phyloP scores from a whole-genome alignment of 2,113 vertebrate species.

The Trichechus manatus region DNA sequence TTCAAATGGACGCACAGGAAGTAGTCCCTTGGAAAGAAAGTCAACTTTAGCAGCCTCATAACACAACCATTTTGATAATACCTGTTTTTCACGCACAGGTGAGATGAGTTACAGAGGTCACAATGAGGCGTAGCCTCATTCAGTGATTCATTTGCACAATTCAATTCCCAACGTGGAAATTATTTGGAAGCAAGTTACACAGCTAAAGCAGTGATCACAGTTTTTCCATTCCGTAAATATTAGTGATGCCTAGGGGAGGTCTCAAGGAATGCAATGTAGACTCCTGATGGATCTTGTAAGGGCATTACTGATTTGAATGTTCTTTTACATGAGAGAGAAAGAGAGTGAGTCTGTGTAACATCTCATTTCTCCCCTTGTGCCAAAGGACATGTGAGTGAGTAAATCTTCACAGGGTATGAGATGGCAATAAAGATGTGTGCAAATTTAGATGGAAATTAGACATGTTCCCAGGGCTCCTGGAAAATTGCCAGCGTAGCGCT shows the following conservation, averaged over 20 bases:
- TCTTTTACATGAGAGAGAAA: neutral
- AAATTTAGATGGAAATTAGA: slow-evolving; percentile 86
- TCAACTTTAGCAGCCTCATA: slow-evolving; percentile 8
- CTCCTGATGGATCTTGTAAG: slow-evolving; percentile 8
- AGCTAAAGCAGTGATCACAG: slow-evolving; percentile 8
- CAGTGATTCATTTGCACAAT: slow-evolving; percentile 42
- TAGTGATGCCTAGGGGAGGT: slow-evolving; percentile 27
- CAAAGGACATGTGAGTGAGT: slow-evolving; percentile 75
- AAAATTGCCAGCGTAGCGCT: slow-evolving; percentile 78
- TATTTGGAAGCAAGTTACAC: slow-evolving; percentile 46
- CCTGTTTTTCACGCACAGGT: slow-evolving; percentile 42
- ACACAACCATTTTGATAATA: slow-evolving; percentile 7
- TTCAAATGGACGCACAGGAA: neutral
- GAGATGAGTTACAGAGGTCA: slow-evolving; percentile 32
- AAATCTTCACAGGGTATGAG: slow-evolving; percentile 82
- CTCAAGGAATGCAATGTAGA: slow-evolving; percentile 53
- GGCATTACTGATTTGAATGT: slow-evolving; percentile 12
- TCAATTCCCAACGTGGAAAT: slow-evolving; percentile 32
- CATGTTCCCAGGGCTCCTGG: slow-evolving; percentile 84
- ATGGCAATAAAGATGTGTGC: slow-evolving; percentile 81
- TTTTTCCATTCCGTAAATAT: slow-evolving; percentile 61
- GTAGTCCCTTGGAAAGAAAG: neutral
- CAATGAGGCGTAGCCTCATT: neutral
- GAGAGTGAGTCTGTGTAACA: neutral
- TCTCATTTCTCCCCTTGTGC: slow-evolving; percentile 59